Conservation (phyloP, 2,888 invertebrate genomes). For the Dinocampus coccinellae region DNA sequence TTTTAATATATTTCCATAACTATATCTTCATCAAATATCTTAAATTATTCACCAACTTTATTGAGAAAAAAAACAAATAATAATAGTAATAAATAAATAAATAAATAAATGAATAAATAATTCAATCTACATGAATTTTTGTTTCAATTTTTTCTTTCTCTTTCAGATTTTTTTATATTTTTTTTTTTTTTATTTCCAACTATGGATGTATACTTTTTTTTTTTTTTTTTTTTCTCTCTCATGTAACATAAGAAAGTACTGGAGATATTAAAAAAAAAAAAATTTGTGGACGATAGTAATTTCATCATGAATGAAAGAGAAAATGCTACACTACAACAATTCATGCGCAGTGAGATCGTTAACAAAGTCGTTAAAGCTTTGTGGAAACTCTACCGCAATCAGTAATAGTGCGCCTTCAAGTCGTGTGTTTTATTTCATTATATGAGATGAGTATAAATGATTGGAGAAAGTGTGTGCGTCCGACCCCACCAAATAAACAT, state of each 20-base stretch:
- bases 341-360: conserved; percentile 40
- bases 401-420: conserved; percentile 41
- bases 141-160: too few relatives aligned
- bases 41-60: too few relatives aligned
- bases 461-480: conserved; percentile 40
- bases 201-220: too few relatives aligned
- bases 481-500: conserved; percentile 24
- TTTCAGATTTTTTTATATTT: too few relatives aligned
- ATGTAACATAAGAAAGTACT: background rate
- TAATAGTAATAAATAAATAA: too few relatives aligned
- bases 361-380: conserved; percentile 50
- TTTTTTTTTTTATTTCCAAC: background rate
- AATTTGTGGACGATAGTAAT: conserved; percentile 9
- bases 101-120: too few relatives aligned
- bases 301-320: conserved; percentile 31
- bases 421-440: conserved; percentile 52
- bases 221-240: background rate
- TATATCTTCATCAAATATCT: too few relatives aligned
- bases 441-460: conserved; percentile 45
- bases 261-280: background rate
- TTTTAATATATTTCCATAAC: too few relatives aligned
- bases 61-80: too few relatives aligned
- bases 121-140: too few relatives aligned
- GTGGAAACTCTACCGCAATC: conserved; percentile 49
- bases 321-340: background rate